phyloP scores from a whole-genome alignment of 2,888 invertebrate genomes.

The Antitype chi region DNA sequence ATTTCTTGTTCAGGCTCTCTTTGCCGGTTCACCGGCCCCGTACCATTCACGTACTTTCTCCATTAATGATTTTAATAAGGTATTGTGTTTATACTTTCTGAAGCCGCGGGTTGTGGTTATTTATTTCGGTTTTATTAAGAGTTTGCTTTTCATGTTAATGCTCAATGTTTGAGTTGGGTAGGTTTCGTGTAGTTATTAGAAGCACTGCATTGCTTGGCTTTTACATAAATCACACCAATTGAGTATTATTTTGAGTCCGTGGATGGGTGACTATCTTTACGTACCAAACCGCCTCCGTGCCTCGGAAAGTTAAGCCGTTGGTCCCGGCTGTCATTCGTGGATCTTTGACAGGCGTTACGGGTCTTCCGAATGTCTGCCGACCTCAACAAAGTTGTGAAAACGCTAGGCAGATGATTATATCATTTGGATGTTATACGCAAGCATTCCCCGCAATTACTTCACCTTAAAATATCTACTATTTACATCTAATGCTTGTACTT shows the following conservation, averaged over 20 bases:
- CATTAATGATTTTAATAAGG: conserved; percentile 65
- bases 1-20: conserved; percentile 59
- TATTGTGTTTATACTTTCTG: conserved; percentile 64
- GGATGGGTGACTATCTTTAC: too few relatives aligned
- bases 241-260: too few relatives aligned
- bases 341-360: too few relatives aligned
- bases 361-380: too few relatives aligned
- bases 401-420: too few relatives aligned
- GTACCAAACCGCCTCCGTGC: too few relatives aligned
- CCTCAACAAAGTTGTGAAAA: too few relatives aligned
- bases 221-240: background rate
- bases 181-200: background rate
- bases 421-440: background rate
- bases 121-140: conserved; percentile 27
- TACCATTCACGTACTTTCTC: conserved; percentile 67
- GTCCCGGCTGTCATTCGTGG: too few relatives aligned
- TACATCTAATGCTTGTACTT: background rate
- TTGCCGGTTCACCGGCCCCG: conserved; percentile 63
- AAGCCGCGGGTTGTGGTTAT: conserved; percentile 31
- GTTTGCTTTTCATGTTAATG: conserved; percentile 1
- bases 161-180: background rate
- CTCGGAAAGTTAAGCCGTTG: too few relatives aligned
- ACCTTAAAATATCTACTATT: background rate
- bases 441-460: background rate
- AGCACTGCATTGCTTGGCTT: background rate